These are phyloP conservation scores for Notothenia coriiceps DNA, from an alignment of 2,113 vertebrate genomes.

Conservation along the genomic window DNA sequence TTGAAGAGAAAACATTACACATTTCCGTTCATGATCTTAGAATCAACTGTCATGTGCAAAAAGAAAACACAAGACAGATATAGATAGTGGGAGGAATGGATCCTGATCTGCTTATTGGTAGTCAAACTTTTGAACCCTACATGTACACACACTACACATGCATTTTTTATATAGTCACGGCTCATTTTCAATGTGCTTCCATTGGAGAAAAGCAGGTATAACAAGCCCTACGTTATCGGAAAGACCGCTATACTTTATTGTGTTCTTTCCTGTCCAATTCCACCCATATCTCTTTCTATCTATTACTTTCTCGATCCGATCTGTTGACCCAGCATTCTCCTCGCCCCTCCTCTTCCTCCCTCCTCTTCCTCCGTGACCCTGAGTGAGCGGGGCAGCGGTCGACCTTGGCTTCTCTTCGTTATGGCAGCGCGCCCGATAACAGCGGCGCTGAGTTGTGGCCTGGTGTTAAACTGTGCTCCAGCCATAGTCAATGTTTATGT, in stretches of 20 bases:
- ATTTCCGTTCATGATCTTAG: not conserved
- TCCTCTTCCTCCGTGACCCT: constrained; percentile 52
- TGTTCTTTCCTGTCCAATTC: not conserved
- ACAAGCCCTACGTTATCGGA: not conserved
- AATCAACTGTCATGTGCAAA: not conserved
- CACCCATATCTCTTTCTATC: not conserved
- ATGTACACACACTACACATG: not conserved
- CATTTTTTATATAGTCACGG: not conserved
- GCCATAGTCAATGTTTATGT: constrained; percentile 85
- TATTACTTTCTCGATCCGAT: not conserved
- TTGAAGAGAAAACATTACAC: not conserved
- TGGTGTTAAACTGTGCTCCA: constrained; percentile 77
- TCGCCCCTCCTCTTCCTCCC: constrained; percentile 29
- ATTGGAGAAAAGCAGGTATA: not conserved
- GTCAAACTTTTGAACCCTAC: not conserved
- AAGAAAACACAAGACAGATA: not conserved
- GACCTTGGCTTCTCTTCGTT: constrained; percentile 64
- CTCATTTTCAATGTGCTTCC: not conserved
- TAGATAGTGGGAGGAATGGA: not conserved
- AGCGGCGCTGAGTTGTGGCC: constrained; percentile 78
- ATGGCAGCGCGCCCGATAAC: constrained; percentile 65
- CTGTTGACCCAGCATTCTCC: not conserved
- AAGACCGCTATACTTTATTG: not conserved
- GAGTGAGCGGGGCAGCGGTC: constrained; percentile 28
- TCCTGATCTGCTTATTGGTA: not conserved